These are phyloP conservation scores for Notolepis coatsorum DNA, from an alignment of 2,797 vertebrate species.

Conservation along the genomic window DNA sequence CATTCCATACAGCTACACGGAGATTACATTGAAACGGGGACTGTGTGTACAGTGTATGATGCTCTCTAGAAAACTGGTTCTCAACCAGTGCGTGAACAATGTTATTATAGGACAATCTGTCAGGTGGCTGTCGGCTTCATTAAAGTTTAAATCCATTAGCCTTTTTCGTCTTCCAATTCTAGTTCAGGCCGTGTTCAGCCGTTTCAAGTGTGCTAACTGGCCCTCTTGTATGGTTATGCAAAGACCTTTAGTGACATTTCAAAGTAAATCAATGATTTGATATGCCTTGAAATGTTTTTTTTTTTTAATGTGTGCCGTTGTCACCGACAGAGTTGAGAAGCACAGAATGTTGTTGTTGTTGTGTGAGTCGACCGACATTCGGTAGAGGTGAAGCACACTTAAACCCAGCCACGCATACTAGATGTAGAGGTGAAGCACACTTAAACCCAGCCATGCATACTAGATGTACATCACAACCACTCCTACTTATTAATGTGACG, in stretches of 20 bases:
- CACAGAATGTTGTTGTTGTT: conserved; percentile 50
- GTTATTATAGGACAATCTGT: too few relatives aligned
- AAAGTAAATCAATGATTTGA: too few relatives aligned
- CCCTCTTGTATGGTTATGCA: not conserved
- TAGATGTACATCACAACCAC: conserved; percentile 46
- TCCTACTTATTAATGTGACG: conserved; percentile 31
- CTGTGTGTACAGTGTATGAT: too few relatives aligned
- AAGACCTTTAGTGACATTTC: too few relatives aligned
- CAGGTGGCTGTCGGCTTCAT: too few relatives aligned
- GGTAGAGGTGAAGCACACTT: conserved; percentile 37
- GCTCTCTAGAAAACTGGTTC: too few relatives aligned
- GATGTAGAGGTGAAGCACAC: conserved; percentile 41
- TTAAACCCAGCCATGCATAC: conserved; percentile 54
- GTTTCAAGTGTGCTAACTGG: not conserved
- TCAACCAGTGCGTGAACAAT: too few relatives aligned
- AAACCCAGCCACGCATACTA: conserved; percentile 49
- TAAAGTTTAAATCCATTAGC: not conserved
- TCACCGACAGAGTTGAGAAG: conserved; percentile 17
- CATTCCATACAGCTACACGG: too few relatives aligned
- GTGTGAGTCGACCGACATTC: conserved; percentile 44
- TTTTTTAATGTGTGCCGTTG: conserved; percentile 32
- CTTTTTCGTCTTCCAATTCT: not conserved
- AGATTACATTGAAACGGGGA: too few relatives aligned
- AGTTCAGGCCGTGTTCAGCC: not conserved
- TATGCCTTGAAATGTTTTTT: conserved; percentile 17